Conservation (phyloP, 2,797 vertebrate species). For the Sandelia bainsii region DNA sequence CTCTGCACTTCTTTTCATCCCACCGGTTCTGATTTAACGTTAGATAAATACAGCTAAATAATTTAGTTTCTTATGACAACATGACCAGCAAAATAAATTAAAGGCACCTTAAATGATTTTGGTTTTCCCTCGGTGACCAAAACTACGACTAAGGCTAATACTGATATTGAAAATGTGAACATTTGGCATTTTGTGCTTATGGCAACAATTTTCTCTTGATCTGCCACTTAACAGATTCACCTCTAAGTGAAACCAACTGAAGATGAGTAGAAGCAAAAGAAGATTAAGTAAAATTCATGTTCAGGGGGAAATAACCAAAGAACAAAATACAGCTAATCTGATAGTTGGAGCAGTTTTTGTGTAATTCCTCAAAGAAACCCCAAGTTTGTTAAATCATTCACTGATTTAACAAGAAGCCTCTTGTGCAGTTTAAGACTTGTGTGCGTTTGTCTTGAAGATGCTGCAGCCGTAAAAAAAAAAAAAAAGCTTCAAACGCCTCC, state of each 20-base stretch:
- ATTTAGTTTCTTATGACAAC: no score
- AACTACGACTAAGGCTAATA: no score
- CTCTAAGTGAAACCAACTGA: background rate
- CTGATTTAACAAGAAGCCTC: slow-evolving; percentile 9
- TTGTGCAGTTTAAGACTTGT: background rate
- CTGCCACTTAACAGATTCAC: background rate
- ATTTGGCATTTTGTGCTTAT: no score
- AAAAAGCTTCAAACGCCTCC: slow-evolving; percentile 29
- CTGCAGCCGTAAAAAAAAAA: slow-evolving; percentile 12
- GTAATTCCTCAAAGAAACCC: slow-evolving; percentile 1
- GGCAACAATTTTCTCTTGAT: background rate
- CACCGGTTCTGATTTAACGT: background rate
- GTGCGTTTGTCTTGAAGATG: slow-evolving; percentile 15
- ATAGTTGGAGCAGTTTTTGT: slow-evolving; percentile 12
- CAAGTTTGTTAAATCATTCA: background rate
- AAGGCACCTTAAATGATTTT: no score
- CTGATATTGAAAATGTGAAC: no score
- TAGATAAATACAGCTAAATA: background rate
- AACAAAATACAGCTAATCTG: slow-evolving; percentile 1
- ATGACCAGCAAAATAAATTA: no score
- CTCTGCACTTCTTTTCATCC: no score
- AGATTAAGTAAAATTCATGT: background rate
- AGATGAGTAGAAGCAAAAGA: background rate
- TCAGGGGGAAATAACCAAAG: background rate
- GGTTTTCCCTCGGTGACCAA: no score